Base-by-base conservation (phyloP, 1,140 invertebrate genomes). In the Monochamus saltuarius region DNA sequence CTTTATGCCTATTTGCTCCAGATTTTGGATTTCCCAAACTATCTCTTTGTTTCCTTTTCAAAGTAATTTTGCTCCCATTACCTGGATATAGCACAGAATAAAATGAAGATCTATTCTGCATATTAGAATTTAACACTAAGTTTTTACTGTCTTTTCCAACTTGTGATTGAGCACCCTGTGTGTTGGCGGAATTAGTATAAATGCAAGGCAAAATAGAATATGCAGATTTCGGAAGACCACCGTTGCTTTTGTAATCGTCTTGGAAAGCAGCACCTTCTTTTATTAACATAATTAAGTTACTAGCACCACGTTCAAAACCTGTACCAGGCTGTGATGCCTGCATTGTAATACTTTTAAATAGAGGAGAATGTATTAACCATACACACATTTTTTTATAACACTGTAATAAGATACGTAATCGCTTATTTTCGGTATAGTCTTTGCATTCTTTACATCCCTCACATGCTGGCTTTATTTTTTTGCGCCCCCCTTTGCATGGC, bases 311-410 rank as follows among this genome's bases (percentile, higher is more conserved):
- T 59, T 71, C 69, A 53, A 69, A 62, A 14, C 78, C 80, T 19
- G 76, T 69, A 45, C 68, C 69, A 4, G 77, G 69, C 51, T 77
- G 78, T 56, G 69, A 74, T 42, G 81, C 80, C 68, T 82, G 81
- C 56, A 83, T 81, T 67, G 82, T 75, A 66, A 87, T 78, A 52
- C 80, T 81, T 64, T 82, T 81, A 71, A 87, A 92, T 45, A 91
- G 82, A 14, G 82, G 80, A 3, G 89, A 89, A 55, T 83, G 85
- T 52, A 85, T 85, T 56, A 95, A 79, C 77, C 90, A 92, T 71
- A 88, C 83, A 81, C 92, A 95, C 9, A 95, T 79, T 66, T 91
- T 91, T 77, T 92, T 92, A 73, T 94, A 96, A 78, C 92, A 93
- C 69, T 92, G 87, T 50, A 95, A 74, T 16, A 94, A 78, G 70